Conservation (phyloP, 2,888 invertebrate genomes). For the Cotesia congregata region DNA sequence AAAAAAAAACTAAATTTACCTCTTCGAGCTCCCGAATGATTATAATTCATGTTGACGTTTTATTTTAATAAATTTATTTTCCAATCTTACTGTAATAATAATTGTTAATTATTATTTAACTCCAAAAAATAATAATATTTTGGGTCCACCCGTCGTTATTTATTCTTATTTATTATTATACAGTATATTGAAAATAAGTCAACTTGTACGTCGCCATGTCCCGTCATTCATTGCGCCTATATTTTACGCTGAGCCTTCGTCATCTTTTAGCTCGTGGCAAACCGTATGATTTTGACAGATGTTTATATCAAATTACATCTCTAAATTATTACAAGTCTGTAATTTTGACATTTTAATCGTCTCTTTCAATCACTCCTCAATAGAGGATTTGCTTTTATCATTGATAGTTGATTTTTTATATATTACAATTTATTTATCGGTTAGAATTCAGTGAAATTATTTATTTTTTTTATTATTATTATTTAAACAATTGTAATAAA, state of each 20-base stretch:
- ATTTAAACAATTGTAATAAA: too few species aligned
- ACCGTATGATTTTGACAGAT: constrained; percentile 43
- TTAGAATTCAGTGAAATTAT: too few species aligned
- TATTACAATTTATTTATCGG: too few species aligned
- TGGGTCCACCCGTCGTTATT: background rate
- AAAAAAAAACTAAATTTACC: constrained; percentile 54
- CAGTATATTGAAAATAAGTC: constrained; percentile 52
- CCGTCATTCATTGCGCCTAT: constrained; percentile 50
- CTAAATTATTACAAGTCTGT: background rate
- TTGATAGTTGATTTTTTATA: too few species aligned
- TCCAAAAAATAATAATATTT: background rate
- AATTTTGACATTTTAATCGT: background rate
- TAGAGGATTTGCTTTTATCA: background rate
- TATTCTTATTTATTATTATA: constrained; percentile 8
- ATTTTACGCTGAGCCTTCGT: constrained; percentile 28
- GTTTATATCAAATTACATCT: constrained; percentile 16
- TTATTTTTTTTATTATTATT: too few species aligned
- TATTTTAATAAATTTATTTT: background rate
- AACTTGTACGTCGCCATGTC: constrained; percentile 55
- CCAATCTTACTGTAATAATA: background rate
- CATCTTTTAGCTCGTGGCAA: constrained; percentile 25
- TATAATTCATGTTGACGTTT: constrained; percentile 62
- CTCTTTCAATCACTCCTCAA: background rate
- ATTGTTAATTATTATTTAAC: background rate
- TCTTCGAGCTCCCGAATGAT: constrained; percentile 62